Base-by-base conservation (phyloP, 2,797 vertebrate genomes). In the Oreonectes daqikongensis region DNA sequence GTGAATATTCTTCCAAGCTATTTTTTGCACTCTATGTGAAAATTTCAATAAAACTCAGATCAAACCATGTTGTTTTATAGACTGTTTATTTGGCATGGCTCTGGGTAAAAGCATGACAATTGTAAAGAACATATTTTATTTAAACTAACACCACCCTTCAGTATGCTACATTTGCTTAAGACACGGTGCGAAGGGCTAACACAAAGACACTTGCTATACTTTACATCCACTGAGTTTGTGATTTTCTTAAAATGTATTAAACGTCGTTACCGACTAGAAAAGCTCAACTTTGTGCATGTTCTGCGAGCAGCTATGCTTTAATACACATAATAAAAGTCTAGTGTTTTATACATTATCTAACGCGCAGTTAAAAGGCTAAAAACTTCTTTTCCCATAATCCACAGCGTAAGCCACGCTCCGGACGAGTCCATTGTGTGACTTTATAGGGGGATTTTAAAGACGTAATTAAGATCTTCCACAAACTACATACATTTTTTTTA, bases 11-110 rank as follows among this genome's bases (percentile, higher is more conserved):
- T 80, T 80, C 60, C 57, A 79, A 79, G 79, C 63, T 83, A 83
- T 77, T 79, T 77, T 85, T 81, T 85, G 89, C 91, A 86, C 79
- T 88, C 71, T 89, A 84, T 90, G 87, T 88, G 86, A 89, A 83
- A 86, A 88, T 91, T 92, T 90, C 83, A 94, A 93, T 92, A 90
- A 93, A 93, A 90, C 65, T n/a, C 69, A 77, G 75, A 83, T 83
- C 66, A 79, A 65, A 69, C 5, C 14, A 60, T 46, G 57, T 79
- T 24, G 46, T 68, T 77, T 73, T 61, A 59, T 66, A 67, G 42
- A 20, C 52, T 84, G 59, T 50, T 40, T 17, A 68, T 71, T 65
- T 72, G 30, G 20, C 5, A 50, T 2, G 6, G 2, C 10, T 48
- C 3, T 30, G 5, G 18, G 2, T 42, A 42, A 42, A 42, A 35